Percentiles rank a stretch among this genome's conserved stretches.
Conservation (phyloP, 1,140 invertebrate genomes). For the Monomorium pharaonis region DNA sequence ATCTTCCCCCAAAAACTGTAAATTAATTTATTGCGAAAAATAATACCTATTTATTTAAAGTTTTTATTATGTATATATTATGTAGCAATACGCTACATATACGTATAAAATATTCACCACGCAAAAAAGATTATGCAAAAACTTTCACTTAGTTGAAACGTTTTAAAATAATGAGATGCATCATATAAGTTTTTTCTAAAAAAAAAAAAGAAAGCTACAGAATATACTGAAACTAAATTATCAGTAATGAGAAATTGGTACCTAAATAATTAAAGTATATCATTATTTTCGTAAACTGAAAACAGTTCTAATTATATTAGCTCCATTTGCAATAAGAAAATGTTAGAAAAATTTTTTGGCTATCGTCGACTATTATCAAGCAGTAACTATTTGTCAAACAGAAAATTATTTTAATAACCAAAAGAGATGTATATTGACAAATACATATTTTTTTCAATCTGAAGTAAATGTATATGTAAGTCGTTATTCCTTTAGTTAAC, state of each 20-base stretch:
- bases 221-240: constrained; percentile 15
- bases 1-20: too few species aligned
- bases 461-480: not conserved
- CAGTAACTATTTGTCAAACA: not conserved
- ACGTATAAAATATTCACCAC: not conserved
- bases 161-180: constrained; percentile 23
- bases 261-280: not conserved
- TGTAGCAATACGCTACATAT: not conserved
- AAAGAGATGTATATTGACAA: too few species aligned
- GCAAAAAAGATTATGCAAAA: not conserved
- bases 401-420: not conserved
- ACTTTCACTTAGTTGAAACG: constrained; percentile 2
- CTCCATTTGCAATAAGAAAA: too few species aligned
- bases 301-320: too few species aligned
- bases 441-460: not conserved
- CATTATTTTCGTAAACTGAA: not conserved
- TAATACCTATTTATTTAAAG: too few species aligned
- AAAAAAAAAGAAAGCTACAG: not conserved
- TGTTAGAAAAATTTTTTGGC: constrained; percentile 25
- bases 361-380: not conserved
- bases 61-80: not conserved
- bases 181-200: not conserved
- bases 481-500: not conserved
- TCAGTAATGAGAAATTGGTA: constrained; percentile 64
- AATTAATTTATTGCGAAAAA: too few species aligned